phyloP scores from a whole-genome alignment of 1,140 invertebrate genomes.

The Eriosoma lanigerum region DNA sequence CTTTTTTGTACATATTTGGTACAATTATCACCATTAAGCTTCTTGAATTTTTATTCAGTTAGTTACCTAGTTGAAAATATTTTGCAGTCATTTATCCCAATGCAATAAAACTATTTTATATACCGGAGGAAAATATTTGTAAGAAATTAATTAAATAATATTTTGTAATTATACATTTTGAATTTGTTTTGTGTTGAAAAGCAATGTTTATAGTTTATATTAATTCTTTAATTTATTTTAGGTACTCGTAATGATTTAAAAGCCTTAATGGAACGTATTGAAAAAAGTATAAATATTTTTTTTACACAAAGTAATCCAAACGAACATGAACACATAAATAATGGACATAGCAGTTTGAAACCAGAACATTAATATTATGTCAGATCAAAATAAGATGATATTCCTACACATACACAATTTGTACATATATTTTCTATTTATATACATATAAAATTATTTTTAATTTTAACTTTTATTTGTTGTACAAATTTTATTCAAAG shows the following conservation, averaged over 20 bases:
- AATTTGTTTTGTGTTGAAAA: background rate
- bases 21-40: too few species aligned
- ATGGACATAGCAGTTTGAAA: slow-evolving; percentile 39
- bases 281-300: slow-evolving; percentile 34
- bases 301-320: background rate
- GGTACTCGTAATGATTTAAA: slow-evolving; percentile 41
- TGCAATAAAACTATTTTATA: too few species aligned
- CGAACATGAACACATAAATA: background rate
- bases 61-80: too few species aligned
- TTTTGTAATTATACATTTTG: too few species aligned
- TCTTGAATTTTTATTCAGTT: too few species aligned
- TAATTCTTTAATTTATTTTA: background rate
- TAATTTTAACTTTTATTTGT: background rate
- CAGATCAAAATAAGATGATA: background rate
- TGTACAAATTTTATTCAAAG: background rate
- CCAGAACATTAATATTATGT: slow-evolving; percentile 17
- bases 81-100: too few species aligned
- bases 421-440: background rate
- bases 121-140: too few species aligned
- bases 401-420: background rate
- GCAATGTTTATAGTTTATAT: background rate
- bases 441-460: background rate
- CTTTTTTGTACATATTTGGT: too few species aligned
- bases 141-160: too few species aligned
- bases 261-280: slow-evolving; percentile 32